Evolutionary conservation across 2,113 vertebrate genomes (phyloP).

Genomic region (Psammodynastes pulverulentus): DNA sequence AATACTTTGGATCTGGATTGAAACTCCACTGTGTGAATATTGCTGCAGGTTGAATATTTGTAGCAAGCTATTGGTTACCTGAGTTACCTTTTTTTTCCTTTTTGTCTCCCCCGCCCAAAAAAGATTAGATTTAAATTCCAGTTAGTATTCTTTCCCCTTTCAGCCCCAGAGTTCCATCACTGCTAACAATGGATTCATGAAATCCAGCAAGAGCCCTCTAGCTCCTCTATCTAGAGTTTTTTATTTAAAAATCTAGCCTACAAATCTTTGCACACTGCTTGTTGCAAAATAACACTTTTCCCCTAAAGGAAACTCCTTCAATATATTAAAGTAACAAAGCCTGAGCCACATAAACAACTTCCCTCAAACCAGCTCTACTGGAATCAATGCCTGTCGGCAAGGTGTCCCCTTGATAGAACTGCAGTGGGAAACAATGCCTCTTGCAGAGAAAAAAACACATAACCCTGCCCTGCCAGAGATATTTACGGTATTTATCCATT

Average conservation of each 20-base stretch:
- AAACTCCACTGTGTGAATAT: neutral
- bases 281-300: slow-evolving; percentile 45
- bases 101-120: neutral
- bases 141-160: neutral
- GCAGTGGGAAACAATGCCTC: slow-evolving; percentile 46
- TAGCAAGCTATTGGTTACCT: neutral
- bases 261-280: neutral
- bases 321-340: slow-evolving; percentile 40
- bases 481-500: slow-evolving; percentile 70
- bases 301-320: slow-evolving; percentile 24
- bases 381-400: slow-evolving; percentile 47
- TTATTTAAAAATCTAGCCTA: slow-evolving; percentile 49
- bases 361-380: slow-evolving; percentile 13
- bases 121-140: neutral
- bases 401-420: slow-evolving; percentile 34
- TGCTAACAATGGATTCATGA: slow-evolving; percentile 18
- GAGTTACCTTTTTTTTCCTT: neutral
- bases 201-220: slow-evolving; percentile 1
- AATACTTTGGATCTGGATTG: neutral
- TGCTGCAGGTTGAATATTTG: neutral
- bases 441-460: slow-evolving; percentile 35
- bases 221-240: slow-evolving; percentile 23
- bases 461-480: slow-evolving; percentile 43
- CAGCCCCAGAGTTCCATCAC: neutral
- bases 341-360: slow-evolving; percentile 46